A percentile compares a stretch with the other conserved stretches of the same genome.
phyloP scores from a whole-genome alignment of 2,113 vertebrate genomes.

The Trematomus loennbergii region DNA sequence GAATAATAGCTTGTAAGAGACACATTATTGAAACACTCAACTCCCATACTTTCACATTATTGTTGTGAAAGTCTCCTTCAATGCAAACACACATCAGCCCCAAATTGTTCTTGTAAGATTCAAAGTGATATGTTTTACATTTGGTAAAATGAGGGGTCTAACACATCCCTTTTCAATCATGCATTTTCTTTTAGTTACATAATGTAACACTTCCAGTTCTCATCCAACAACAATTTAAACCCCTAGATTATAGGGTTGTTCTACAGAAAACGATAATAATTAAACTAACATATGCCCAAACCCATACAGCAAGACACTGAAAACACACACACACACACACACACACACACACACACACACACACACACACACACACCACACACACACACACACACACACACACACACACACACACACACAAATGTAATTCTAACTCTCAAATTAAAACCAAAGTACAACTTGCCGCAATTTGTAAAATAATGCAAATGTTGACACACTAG shows the following conservation, averaged over 20 bases:
- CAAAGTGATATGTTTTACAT: background rate
- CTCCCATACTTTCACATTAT: background rate
- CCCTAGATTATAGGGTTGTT: background rate
- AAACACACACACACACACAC: too few species aligned
- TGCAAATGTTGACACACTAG: conserved; percentile 53
- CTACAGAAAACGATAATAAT: background rate
- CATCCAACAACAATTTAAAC: background rate
- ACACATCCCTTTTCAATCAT: background rate
- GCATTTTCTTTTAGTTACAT: background rate
- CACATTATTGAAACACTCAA: background rate
- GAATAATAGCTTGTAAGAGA: background rate
- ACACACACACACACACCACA: too few species aligned
- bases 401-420: conserved; percentile 1
- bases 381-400: too few species aligned
- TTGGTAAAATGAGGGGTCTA: background rate
- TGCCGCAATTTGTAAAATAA: conserved; percentile 59
- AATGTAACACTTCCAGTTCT: background rate
- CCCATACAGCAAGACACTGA: background rate
- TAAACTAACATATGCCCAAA: conserved; percentile 24
- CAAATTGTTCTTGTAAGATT: background rate
- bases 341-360: too few species aligned
- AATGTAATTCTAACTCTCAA: conserved; percentile 34
- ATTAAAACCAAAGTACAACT: conserved; percentile 54
- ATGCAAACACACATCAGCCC: background rate
- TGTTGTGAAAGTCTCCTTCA: background rate